These are phyloP conservation scores for Palaemon carinicauda DNA, from an alignment of 1,140 invertebrate genomes.

Conservation along the genomic window DNA sequence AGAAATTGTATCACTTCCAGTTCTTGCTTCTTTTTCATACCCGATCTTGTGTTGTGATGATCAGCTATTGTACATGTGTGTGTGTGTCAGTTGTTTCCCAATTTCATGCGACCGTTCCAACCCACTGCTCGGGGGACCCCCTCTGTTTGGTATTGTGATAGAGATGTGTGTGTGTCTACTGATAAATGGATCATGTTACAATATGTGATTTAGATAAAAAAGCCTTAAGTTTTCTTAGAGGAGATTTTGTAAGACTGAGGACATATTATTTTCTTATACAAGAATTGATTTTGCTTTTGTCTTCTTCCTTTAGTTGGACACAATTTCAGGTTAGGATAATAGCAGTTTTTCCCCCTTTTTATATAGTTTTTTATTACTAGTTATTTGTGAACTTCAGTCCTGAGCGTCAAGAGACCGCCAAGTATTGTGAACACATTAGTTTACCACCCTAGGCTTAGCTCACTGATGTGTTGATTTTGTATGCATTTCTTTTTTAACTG, in stretches of 20 bases:
- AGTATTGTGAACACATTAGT: too few relatives aligned
- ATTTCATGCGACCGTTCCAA: slow-evolving; percentile 32
- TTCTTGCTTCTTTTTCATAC: background rate
- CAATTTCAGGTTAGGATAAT: background rate
- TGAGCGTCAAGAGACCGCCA: background rate
- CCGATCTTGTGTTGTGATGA: slow-evolving; percentile 42
- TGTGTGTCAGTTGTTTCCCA: slow-evolving; percentile 44
- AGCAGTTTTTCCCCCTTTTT: background rate
- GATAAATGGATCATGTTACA: slow-evolving; percentile 34
- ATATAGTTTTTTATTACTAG: background rate
- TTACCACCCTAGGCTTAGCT: background rate
- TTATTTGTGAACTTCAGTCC: background rate
- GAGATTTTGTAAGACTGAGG: slow-evolving; percentile 6
- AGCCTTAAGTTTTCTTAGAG: slow-evolving; percentile 21
- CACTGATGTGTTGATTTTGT: background rate
- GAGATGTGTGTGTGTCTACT: slow-evolving; percentile 14
- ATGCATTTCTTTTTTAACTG: background rate
- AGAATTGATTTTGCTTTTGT: background rate
- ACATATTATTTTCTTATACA: background rate
- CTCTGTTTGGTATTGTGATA: slow-evolving; percentile 35
- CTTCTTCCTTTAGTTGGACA: background rate
- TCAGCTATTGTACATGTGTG: slow-evolving; percentile 37
- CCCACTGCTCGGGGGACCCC: slow-evolving; percentile 36
- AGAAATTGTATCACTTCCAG: too few relatives aligned
- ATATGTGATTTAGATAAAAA: slow-evolving; percentile 24